phyloP scores from a whole-genome alignment of 2,797 vertebrate genomes.

The Syngnathus rostellatus region DNA sequence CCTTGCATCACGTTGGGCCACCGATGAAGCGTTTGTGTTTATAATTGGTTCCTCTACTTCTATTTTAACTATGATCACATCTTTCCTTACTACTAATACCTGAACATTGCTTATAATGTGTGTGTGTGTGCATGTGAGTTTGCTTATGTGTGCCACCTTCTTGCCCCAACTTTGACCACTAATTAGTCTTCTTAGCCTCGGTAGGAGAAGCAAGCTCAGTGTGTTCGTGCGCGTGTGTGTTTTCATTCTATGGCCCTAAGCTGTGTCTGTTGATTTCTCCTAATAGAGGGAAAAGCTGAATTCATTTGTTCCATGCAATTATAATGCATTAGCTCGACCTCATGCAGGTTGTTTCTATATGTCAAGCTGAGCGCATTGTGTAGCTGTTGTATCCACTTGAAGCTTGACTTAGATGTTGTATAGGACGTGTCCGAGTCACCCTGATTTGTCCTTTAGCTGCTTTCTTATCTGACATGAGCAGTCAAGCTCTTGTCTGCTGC shows the following conservation, averaged over 20 bases:
- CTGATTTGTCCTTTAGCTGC: constrained; percentile 23
- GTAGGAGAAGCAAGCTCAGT: constrained; percentile 23
- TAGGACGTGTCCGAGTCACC: constrained; percentile 4
- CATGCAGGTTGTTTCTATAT: constrained; percentile 10
- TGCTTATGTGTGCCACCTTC: constrained; percentile 2
- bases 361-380: background rate
- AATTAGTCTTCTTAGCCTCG: constrained; percentile 49
- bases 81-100: constrained; percentile 5
- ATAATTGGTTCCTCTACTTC: constrained; percentile 27
- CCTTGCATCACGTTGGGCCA: constrained; percentile 11
- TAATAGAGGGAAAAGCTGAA: constrained; percentile 9
- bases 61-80: constrained; percentile 16
- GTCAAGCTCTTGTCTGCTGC: constrained; percentile 17
- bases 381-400: background rate
- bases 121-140: background rate
- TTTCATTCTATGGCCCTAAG: constrained; percentile 16
- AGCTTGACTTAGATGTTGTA: constrained; percentile 5
- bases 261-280: constrained; percentile 25
- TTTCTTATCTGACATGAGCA: constrained; percentile 33
- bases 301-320: constrained; percentile 34
- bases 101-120: constrained; percentile 11
- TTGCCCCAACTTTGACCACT: constrained; percentile 27
- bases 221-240: background rate
- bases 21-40: constrained; percentile 14
- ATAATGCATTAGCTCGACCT: constrained; percentile 34